phyloP scores from a whole-genome alignment of 2,888 invertebrate species.

The Apodemia arnacis region DNA sequence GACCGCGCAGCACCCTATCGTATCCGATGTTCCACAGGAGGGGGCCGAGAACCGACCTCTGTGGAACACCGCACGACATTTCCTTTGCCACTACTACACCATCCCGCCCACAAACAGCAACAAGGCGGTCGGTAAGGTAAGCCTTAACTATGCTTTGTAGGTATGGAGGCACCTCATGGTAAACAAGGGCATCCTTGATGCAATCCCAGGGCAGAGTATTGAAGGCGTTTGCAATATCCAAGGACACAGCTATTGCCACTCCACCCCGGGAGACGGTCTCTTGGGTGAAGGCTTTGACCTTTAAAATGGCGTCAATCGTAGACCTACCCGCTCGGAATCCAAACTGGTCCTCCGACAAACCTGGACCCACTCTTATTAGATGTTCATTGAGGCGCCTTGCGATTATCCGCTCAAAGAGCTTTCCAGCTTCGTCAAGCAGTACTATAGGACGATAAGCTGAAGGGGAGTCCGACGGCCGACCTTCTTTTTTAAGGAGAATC shows the following conservation, averaged over 20 bases:
- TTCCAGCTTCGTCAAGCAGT: neutral
- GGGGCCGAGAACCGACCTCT: no score
- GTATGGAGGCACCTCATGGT: neutral
- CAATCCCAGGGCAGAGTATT: neutral
- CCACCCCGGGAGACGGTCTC: neutral
- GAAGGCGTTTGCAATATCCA: neutral
- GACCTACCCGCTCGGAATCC: neutral
- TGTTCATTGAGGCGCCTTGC: neutral
- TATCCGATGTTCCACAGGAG: no score
- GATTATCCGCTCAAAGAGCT: slow-evolving; percentile 5
- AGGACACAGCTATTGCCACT: neutral
- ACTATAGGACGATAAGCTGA: neutral
- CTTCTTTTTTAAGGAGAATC: neutral
- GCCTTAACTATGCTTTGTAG: neutral
- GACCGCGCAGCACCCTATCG: no score
- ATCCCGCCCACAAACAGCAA: no score
- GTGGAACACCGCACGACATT: neutral
- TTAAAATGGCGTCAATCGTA: neutral
- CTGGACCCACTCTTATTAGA: neutral
- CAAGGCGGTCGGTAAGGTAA: neutral
- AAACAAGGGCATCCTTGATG: neutral
- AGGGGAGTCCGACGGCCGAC: neutral
- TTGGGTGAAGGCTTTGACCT: neutral
- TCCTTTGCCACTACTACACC: neutral
- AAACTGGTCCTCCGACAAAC: neutral